Conservation (phyloP, 2,888 invertebrate species). For the Drosophila suboccidentalis region DNA sequence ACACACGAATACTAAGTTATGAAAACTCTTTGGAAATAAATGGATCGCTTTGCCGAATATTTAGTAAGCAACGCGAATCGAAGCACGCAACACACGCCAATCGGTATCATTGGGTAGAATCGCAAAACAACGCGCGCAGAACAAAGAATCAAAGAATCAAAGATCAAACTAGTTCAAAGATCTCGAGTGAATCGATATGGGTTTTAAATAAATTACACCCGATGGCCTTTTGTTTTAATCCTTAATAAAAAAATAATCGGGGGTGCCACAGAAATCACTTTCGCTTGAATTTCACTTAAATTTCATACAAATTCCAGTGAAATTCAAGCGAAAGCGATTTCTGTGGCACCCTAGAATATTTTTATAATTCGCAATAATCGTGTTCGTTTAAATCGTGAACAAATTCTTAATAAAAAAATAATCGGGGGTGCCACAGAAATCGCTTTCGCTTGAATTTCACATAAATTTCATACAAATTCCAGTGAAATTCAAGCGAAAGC, state of each 20-base stretch:
- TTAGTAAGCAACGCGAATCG: constrained; percentile 67
- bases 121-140: constrained; percentile 29
- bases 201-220: constrained; percentile 24
- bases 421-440: too few species aligned
- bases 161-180: constrained; percentile 35
- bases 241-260: constrained; percentile 2
- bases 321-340: too few species aligned
- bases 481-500: too few species aligned
- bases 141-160: constrained; percentile 11
- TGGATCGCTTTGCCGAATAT: constrained; percentile 70
- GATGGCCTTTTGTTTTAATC: constrained; percentile 8
- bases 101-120: constrained; percentile 29
- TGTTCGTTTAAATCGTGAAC: too few species aligned
- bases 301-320: too few species aligned
- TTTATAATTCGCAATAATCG: too few species aligned
- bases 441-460: too few species aligned
- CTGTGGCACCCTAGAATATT: too few species aligned
- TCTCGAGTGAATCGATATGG: constrained; percentile 6
- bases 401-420: too few species aligned
- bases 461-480: too few species aligned
- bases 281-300: too few species aligned
- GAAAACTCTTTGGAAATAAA: constrained; percentile 70
- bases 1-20: constrained; percentile 38
- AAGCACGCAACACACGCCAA: constrained; percentile 66
- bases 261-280: too few species aligned